Base-by-base conservation (phyloP, 2,113 vertebrate genomes). In the Epinephelus fuscoguttatus region DNA sequence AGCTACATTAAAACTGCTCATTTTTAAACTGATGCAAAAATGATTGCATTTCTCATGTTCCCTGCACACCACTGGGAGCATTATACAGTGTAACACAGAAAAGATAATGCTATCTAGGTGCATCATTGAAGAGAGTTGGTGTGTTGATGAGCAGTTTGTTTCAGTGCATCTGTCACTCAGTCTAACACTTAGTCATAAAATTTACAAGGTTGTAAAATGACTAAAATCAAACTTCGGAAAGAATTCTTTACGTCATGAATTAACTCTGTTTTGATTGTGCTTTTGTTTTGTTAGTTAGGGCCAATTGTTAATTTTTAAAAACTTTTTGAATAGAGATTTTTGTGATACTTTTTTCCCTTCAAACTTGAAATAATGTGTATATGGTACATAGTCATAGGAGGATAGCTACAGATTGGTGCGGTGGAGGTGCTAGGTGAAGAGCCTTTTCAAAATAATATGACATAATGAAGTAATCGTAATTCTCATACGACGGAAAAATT, bases 21-120 rank as follows among this genome's bases (percentile, higher is more conserved):
- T 42, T 30, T 33, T 75, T 60, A 60, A 30, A 9, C 47, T 37
- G 30, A 80, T 70, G 60, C 13, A 62, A 61, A 66, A 69, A 66
- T 70, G 49, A 67, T 52, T 45, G 1, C 9, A 23, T 69, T 30
- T 70, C 4, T 42, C 15, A 42, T 50, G 61, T 79, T 68, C 50
- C 27, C 40, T 23, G 21, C 10, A 21, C 25, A 17, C 13, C 0
- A 42, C 49, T 52, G 18, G 21, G 53, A 13, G 37, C 30, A 6
- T 78, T 55, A 15, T 25, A 40, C 77, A 47, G 45, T 4, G 49
- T 52, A 13, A 60, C 40, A 17, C 19, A 49, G 19, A 30, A 11
- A 42, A 6, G 21, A n/a, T 59, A 14, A 40, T 11, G 9, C 50
- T 6, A 1, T 27, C 6, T 42, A 42, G n/a, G 42, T 25, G 60